Conservation (phyloP, 1,140 invertebrate genomes). For the Palaemon carinicauda region DNA sequence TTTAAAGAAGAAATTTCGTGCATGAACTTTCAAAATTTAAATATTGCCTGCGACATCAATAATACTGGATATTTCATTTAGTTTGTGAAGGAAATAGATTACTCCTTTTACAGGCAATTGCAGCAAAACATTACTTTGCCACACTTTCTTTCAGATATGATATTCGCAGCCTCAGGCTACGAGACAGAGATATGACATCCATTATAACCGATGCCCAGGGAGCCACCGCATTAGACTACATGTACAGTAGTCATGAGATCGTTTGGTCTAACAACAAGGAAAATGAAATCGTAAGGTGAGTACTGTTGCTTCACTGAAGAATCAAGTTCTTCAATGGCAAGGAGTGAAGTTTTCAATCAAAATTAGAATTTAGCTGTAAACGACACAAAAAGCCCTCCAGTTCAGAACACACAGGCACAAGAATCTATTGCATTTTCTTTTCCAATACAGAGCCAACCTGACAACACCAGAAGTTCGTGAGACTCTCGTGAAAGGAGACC, state of each 20-base stretch:
- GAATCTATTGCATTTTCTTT: too few relatives aligned
- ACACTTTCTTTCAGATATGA: constrained; percentile 70
- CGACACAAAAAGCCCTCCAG: not conserved
- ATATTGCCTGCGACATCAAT: too few relatives aligned
- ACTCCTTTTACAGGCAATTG: too few relatives aligned
- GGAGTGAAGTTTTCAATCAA: too few relatives aligned
- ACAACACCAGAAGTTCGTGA: constrained; percentile 78
- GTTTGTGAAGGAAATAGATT: too few relatives aligned
- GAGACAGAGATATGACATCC: constrained; percentile 80
- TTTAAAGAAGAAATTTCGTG: too few relatives aligned
- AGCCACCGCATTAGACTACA: constrained; percentile 85
- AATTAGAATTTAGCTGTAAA: too few relatives aligned
- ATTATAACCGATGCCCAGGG: constrained; percentile 87
- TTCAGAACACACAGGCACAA: not conserved
- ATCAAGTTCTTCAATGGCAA: not conserved
- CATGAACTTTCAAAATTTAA: too few relatives aligned
- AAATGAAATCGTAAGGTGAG: constrained; percentile 87
- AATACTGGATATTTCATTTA: too few relatives aligned
- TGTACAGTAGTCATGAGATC: constrained; percentile 87
- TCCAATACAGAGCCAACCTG: constrained; percentile 24
- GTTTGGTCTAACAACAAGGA: constrained; percentile 94
- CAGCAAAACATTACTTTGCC: too few relatives aligned
- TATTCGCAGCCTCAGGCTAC: constrained; percentile 87
- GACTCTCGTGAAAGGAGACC: constrained; percentile 80
- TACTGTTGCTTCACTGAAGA: constrained; percentile 60